Evolutionary conservation across 2,113 vertebrate genomes (phyloP).

Genomic region (Thryonomys swinderianus): DNA sequence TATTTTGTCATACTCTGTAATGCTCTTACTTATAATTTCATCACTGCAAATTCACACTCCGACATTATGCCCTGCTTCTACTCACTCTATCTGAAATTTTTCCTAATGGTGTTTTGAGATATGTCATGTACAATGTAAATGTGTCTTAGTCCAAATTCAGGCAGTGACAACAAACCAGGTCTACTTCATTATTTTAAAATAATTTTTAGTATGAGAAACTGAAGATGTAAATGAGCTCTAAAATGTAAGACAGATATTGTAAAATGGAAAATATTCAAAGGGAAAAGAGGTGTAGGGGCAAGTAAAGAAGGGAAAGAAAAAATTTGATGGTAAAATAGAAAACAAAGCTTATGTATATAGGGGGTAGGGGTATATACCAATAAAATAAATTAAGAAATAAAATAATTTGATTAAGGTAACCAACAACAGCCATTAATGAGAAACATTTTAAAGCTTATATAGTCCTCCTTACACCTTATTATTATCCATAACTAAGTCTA

Average conservation of each 20-base stretch:
- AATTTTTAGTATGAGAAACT: not conserved
- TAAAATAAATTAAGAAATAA: not conserved
- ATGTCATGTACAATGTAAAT: not conserved
- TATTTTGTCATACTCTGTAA: not conserved
- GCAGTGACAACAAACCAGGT: not conserved
- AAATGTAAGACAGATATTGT: too few species aligned
- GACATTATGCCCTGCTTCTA: not conserved
- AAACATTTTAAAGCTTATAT: not conserved
- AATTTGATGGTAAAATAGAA: too few species aligned
- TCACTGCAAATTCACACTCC: not conserved
- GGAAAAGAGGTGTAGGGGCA: too few species aligned
- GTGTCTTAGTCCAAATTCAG: not conserved
- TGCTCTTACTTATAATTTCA: conserved; percentile 28
- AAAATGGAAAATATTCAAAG: too few species aligned
- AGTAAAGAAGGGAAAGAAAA: too few species aligned
- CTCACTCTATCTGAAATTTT: not conserved
- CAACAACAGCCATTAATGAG: not conserved
- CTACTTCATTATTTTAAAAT: not conserved
- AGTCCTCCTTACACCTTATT: conserved; percentile 23
- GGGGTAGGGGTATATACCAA: too few species aligned
- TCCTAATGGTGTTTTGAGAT: not conserved
- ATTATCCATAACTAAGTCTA: conserved; percentile 29
- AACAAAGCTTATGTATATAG: too few species aligned
- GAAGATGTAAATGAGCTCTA: too few species aligned
- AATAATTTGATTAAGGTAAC: not conserved